Conservation (phyloP, 2,888 invertebrate species). For the Sarcophaga carnaria region DNA sequence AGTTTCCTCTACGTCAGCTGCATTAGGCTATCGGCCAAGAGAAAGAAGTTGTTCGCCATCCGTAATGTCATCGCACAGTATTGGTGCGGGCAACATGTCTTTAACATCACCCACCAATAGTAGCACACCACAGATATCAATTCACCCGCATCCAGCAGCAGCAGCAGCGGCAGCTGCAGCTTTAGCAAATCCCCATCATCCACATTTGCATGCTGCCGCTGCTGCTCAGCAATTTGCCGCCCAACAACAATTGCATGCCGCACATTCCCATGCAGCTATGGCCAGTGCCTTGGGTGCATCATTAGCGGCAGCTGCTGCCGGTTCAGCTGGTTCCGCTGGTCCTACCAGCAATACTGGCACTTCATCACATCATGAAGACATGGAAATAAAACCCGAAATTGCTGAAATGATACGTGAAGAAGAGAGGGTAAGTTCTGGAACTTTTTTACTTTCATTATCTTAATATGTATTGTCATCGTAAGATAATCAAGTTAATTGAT, state of each 20-base stretch:
- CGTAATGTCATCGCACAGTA: slow-evolving; percentile 71
- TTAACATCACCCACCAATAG: slow-evolving; percentile 72
- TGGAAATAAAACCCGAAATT: slow-evolving; percentile 96
- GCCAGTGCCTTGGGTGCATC: slow-evolving; percentile 78
- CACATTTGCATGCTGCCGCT: slow-evolving; percentile 77
- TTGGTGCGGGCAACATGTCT: slow-evolving; percentile 58
- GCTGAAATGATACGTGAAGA: slow-evolving; percentile 98
- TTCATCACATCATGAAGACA: slow-evolving; percentile 86
- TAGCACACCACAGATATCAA: slow-evolving; percentile 45
- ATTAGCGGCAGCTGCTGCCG: slow-evolving; percentile 76
- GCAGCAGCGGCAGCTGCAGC: slow-evolving; percentile 65
- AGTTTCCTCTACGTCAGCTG: slow-evolving; percentile 56
- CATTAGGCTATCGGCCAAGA: slow-evolving; percentile 69
- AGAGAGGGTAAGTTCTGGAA: slow-evolving; percentile 90
- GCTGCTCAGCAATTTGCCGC: slow-evolving; percentile 78
- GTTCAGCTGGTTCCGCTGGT: slow-evolving; percentile 75
- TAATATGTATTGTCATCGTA: neutral
- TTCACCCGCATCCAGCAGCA: slow-evolving; percentile 67
- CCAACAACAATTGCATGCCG: slow-evolving; percentile 77
- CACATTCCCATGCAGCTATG: slow-evolving; percentile 79
- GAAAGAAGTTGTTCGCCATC: slow-evolving; percentile 75
- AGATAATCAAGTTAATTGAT: no score
- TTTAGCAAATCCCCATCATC: slow-evolving; percentile 74
- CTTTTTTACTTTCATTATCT: neutral
- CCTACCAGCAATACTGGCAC: slow-evolving; percentile 72